These are phyloP conservation scores for Eumerus sabulonum DNA, from an alignment of 2,888 invertebrate species.

Conservation along the genomic window DNA sequence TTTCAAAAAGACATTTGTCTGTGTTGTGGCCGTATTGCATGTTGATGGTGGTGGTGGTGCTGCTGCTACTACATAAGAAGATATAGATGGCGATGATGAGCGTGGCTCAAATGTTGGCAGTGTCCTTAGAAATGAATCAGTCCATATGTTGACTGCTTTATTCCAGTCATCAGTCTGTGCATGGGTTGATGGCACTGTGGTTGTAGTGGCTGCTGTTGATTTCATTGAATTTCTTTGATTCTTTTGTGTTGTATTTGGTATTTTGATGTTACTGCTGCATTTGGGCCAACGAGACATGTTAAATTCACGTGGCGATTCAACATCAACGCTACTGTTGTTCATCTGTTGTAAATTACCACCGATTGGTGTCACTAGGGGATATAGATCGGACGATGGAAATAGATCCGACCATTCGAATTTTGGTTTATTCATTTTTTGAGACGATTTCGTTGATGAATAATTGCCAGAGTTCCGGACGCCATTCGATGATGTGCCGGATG, in stretches of 20 bases:
- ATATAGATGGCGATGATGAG: not conserved
- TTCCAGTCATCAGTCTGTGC: conserved; percentile 59
- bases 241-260: conserved; percentile 20
- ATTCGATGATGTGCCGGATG: not conserved
- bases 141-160: conserved; percentile 63
- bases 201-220: conserved; percentile 2
- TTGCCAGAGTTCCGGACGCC: not conserved
- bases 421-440: conserved; percentile 35
- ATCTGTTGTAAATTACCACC: conserved; percentile 25
- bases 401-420: conserved; percentile 56
- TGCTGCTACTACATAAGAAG: conserved; percentile 10
- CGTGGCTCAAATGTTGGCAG: conserved; percentile 41
- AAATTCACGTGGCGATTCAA: conserved; percentile 38
- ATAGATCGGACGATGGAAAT: conserved; percentile 38
- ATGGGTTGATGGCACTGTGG: conserved; percentile 43
- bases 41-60: conserved; percentile 20
- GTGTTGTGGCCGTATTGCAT: conserved; percentile 3
- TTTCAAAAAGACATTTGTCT: conserved; percentile 26
- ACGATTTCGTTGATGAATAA: conserved; percentile 29
- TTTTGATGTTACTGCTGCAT: conserved; percentile 4
- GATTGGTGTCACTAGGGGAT: conserved; percentile 41
- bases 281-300: conserved; percentile 23
- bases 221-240: conserved; percentile 9
- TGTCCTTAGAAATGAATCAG: conserved; percentile 61
- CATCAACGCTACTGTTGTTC: conserved; percentile 5